A percentile compares a stretch with the other conserved stretches of the same genome.
phyloP scores from a whole-genome alignment of 2,888 invertebrate species.

The Camponotus fellah region DNA sequence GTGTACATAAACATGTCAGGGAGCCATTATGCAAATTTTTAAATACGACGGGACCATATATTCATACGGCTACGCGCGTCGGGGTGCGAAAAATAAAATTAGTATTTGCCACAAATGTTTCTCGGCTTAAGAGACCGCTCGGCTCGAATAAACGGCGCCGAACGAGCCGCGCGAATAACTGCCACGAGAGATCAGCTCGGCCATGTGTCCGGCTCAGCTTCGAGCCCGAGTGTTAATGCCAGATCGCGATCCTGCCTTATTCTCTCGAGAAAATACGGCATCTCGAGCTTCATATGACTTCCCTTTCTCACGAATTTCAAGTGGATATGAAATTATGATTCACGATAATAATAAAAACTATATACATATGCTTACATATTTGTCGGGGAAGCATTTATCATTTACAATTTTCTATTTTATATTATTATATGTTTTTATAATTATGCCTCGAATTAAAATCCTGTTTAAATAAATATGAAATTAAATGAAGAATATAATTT shows the following conservation, averaged over 20 bases:
- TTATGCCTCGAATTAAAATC: background rate
- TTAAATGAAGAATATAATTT: background rate
- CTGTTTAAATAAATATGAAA: background rate
- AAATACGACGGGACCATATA: conserved; percentile 84
- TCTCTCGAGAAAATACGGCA: conserved; percentile 69
- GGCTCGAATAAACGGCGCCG: conserved; percentile 39
- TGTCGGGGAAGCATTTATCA: background rate
- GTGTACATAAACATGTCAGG: conserved; percentile 85
- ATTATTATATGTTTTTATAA: background rate
- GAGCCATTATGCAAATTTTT: conserved; percentile 85
- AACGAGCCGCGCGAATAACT: conserved; percentile 44
- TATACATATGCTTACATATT: background rate
- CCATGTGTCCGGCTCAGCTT: conserved; percentile 43
- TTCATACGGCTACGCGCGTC: conserved; percentile 70
- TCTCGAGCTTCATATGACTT: background rate
- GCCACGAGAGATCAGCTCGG: conserved; percentile 29
- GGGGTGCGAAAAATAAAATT: conserved; percentile 84
- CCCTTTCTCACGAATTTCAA: conserved; percentile 21
- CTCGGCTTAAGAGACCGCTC: conserved; percentile 73
- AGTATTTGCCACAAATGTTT: conserved; percentile 81
- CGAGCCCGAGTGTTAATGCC: conserved; percentile 42
- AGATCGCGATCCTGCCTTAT: conserved; percentile 38
- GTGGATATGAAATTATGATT: background rate
- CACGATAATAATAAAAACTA: background rate
- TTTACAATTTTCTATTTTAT: background rate